Evolutionary conservation across 2,888 invertebrate genomes (phyloP).

Genomic region (Sisyra nigra): DNA sequence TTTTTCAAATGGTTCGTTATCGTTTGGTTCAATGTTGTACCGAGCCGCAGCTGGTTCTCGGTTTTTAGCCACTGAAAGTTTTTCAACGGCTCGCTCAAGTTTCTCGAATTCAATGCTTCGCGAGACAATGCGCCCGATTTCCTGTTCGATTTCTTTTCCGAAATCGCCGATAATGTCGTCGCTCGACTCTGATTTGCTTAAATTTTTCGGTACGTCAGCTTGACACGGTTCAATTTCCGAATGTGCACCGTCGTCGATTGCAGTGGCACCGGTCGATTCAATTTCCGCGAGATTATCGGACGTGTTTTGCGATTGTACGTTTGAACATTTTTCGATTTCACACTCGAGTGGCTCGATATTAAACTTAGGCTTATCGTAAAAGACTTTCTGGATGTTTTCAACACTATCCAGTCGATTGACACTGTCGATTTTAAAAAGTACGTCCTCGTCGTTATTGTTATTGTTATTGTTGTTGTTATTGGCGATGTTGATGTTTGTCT

Average conservation of each 20-base stretch:
- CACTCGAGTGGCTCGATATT: constrained; percentile 27
- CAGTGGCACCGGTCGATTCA: background rate
- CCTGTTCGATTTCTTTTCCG: constrained; percentile 40
- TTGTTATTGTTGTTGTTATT: constrained; percentile 24
- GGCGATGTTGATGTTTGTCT: constrained; percentile 26
- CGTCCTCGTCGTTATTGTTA: constrained; percentile 18
- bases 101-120: constrained; percentile 23
- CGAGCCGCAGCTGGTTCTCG: constrained; percentile 21
- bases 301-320: constrained; percentile 3
- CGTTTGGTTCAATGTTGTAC: constrained; percentile 24
- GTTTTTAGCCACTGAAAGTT: constrained; percentile 21
- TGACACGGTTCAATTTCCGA: background rate
- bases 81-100: constrained; percentile 24
- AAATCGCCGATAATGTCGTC: constrained; percentile 40
- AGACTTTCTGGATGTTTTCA: constrained; percentile 33
- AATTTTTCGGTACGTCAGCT: background rate
- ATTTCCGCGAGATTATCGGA: background rate
- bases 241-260: background rate
- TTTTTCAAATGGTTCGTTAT: constrained; percentile 19
- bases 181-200: constrained; percentile 16
- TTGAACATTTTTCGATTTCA: constrained; percentile 16
- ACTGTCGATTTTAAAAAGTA: constrained; percentile 25
- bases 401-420: constrained; percentile 33
- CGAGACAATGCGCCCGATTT: constrained; percentile 34
- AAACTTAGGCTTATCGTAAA: constrained; percentile 38